A percentile compares a stretch with the other conserved stretches of the same genome.
Evolutionary conservation across 1,140 invertebrate species (phyloP).

Genomic region (Sarcophaga peregrina): DNA sequence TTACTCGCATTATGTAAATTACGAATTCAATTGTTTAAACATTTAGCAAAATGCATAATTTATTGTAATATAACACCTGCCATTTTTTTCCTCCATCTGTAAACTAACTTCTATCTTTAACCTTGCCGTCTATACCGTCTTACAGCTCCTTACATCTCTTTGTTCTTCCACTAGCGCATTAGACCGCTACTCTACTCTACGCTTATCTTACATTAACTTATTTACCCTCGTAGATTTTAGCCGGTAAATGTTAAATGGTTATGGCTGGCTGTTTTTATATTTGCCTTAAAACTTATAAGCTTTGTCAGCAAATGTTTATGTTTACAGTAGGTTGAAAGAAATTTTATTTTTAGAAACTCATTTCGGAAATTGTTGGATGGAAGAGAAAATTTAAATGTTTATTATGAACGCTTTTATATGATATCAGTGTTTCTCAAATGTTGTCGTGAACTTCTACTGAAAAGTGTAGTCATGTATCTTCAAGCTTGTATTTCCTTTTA

Average conservation of each 20-base stretch:
- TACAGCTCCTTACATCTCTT: neutral
- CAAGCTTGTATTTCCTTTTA: neutral
- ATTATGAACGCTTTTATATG: neutral
- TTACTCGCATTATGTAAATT: slow-evolving; percentile 43
- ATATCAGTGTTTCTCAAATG: too few species aligned
- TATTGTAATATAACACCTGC: slow-evolving; percentile 47
- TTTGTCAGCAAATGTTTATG: neutral
- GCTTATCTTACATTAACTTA: too few species aligned
- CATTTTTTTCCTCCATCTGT: neutral
- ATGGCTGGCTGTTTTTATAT: neutral
- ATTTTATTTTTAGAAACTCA: too few species aligned
- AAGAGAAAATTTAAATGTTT: neutral
- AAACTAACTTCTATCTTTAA: neutral
- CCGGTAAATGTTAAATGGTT: neutral
- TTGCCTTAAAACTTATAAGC: neutral
- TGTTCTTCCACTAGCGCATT: too few species aligned
- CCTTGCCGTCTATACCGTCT: neutral
- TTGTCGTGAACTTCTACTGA: too few species aligned
- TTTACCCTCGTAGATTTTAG: too few species aligned
- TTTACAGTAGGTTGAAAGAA: neutral
- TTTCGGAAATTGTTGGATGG: too few species aligned
- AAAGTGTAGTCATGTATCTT: too few species aligned
- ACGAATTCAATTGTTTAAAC: slow-evolving; percentile 47
- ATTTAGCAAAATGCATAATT: slow-evolving; percentile 48
- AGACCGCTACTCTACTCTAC: too few species aligned